phyloP scores from a whole-genome alignment of 2,888 invertebrate species.

The Cetonia aurata region DNA sequence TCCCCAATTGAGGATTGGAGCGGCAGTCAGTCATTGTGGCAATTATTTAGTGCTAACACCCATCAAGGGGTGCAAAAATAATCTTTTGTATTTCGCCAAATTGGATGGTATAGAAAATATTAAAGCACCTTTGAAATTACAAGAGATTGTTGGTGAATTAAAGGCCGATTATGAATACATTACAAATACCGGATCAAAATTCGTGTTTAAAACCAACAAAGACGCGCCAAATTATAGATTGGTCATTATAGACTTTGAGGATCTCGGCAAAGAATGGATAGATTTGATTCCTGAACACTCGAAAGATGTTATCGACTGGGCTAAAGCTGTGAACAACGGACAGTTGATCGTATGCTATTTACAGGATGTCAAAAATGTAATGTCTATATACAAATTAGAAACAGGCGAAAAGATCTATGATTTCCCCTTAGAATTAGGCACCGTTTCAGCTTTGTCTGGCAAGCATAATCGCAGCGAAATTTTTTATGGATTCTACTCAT shows the following conservation, averaged over 20 bases:
- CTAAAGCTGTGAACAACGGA: constrained; percentile 84
- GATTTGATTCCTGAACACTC: constrained; percentile 87
- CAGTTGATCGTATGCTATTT: constrained; percentile 91
- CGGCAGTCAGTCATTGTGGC: constrained; percentile 92
- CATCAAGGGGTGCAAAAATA: constrained; percentile 91
- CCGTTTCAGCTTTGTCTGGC: constrained; percentile 86
- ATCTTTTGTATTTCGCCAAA: constrained; percentile 88
- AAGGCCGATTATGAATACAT: constrained; percentile 96
- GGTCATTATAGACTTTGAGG: constrained; percentile 83
- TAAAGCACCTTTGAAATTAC: constrained; percentile 75
- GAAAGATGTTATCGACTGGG: constrained; percentile 92
- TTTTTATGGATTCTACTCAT: constrained; percentile 95
- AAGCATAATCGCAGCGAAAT: constrained; percentile 88
- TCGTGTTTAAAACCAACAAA: constrained; percentile 92
- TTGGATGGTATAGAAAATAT: constrained; percentile 75
- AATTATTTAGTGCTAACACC: constrained; percentile 87
- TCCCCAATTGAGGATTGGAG: constrained; percentile 90
- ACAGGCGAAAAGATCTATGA: constrained; percentile 79
- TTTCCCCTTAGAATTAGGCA: constrained; percentile 89
- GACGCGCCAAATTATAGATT: constrained; percentile 93
- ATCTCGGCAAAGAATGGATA: constrained; percentile 82
- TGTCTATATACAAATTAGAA: constrained; percentile 83
- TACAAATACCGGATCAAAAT: constrained; percentile 86
- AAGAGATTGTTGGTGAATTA: constrained; percentile 87
- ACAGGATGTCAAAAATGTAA: constrained; percentile 92